Evolutionary conservation across 1,140 invertebrate species (phyloP), one percentile per base, ranked within the genome.

Genomic region (Drosophila setifemur): DNA sequence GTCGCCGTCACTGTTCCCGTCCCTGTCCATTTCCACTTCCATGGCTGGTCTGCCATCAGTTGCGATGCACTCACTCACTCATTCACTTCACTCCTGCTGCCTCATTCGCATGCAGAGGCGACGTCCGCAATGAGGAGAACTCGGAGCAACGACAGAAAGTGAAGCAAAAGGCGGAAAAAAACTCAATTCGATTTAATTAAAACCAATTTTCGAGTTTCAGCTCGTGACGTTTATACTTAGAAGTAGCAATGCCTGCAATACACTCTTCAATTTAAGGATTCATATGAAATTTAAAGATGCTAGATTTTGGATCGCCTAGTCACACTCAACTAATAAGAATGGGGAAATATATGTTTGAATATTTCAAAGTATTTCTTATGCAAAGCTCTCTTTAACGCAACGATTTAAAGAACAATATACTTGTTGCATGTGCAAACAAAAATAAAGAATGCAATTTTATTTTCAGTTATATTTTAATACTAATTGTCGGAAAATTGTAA

Each of bases 181-280:
- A 70, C 60, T 70, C 74, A 83, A 88, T 88, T 83, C 78, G 78
- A 88, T 88, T 88, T 88, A 88, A 88, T 88, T 88, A 88, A 88
- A 88, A 88, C 74, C 78, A 88, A 88, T 88, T 88, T 88, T 83
- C 71, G 67, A 82, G 58, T 88, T 71, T 75, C 55, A 72, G 58
- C 54, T 67, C 43, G 31, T 44, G 42, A 11, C 33, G 11, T 33
- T 37, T 44, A 4, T n/a, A 29, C 8, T 14, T 12, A 4, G 0
- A 12, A 7, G 16, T 8, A 18, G 4, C 4, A 26, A 19, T 21
- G 23, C 18, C 23, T 5, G 0, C 1, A n/a, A 14, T 9, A 57
- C 44, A 47, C 53, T 18, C 60, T 57, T 2, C 2, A 7, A 14
- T n/a, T n/a, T n/a, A n/a, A n/a, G n/a, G n/a, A n/a, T n/a, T n/a